Evolutionary conservation across 2,888 invertebrate genomes (phyloP).

Genomic region (Labia minor): DNA sequence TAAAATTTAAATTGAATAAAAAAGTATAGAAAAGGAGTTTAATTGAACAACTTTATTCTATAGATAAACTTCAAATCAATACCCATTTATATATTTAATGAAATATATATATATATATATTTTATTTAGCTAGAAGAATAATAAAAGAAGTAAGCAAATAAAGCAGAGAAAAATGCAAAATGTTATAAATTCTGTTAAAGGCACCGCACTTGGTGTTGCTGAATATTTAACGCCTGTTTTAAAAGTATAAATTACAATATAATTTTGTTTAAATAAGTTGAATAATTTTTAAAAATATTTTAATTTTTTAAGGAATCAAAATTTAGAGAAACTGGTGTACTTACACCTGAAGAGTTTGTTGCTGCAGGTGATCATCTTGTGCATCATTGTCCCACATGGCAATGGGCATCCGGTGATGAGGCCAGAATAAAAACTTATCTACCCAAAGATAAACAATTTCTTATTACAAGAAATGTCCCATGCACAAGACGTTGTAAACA

Average conservation of each 20-base stretch:
- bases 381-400: constrained; percentile 99
- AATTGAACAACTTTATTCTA: too few relatives aligned
- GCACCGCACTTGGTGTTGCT: constrained; percentile 88
- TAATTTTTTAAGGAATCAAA: constrained; percentile 70
- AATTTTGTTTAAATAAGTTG: constrained; percentile 18
- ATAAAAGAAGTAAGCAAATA: too few relatives aligned
- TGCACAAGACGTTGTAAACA: constrained; percentile 92
- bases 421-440: constrained; percentile 79
- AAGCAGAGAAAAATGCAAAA: constrained; percentile 89
- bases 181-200: constrained; percentile 89
- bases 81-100: too few relatives aligned
- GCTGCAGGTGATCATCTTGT: constrained; percentile 97
- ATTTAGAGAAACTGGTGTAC: constrained; percentile 91
- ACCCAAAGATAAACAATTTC: constrained; percentile 91
- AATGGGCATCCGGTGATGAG: constrained; percentile 91
- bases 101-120: too few relatives aligned
- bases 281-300: background rate
- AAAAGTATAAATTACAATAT: constrained; percentile 52
- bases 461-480: constrained; percentile 93
- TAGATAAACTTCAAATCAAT: too few relatives aligned
- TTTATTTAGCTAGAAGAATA: too few relatives aligned
- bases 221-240: constrained; percentile 93
- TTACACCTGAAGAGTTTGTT: constrained; percentile 99
- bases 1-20: too few relatives aligned
- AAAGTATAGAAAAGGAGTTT: too few relatives aligned